These are phyloP conservation scores for Patiria pectinifera DNA, from an alignment of 53 echinoderm and acorn worm genomes.

Conservation along the genomic window DNA sequence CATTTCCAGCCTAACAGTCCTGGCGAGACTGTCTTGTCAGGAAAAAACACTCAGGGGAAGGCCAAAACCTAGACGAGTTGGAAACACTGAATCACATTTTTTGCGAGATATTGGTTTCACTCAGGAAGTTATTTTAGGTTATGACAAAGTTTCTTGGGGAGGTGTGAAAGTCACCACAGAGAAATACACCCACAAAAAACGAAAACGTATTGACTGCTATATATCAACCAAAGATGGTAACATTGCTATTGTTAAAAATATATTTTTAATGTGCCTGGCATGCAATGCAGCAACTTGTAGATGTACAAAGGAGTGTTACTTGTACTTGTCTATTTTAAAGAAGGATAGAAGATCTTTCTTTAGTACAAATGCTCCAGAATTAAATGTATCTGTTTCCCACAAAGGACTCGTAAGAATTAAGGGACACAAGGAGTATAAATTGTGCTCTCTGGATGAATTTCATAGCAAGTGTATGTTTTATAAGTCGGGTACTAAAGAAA, in stretches of 20 bases:
- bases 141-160: conserved; percentile 1
- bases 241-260: conserved; percentile 40
- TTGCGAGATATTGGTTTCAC: conserved; percentile 11
- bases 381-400: conserved; percentile 7
- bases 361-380: background rate
- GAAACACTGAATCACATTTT: background rate
- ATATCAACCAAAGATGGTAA: conserved; percentile 28
- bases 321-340: conserved; percentile 38
- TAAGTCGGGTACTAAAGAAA: background rate
- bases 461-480: conserved; percentile 18
- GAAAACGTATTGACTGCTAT: conserved; percentile 52
- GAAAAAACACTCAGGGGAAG: background rate
- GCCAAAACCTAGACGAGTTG: background rate
- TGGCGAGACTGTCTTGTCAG: too few species aligned
- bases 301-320: conserved; percentile 42
- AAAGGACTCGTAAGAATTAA: conserved; percentile 36
- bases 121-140: conserved; percentile 8
- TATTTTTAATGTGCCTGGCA: conserved; percentile 29
- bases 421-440: conserved; percentile 25
- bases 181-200: conserved; percentile 21
- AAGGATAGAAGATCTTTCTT: conserved; percentile 1
- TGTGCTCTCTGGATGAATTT: conserved; percentile 24
- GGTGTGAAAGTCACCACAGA: conserved; percentile 21
- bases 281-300: conserved; percentile 24
- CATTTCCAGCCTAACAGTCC: background rate